Base-by-base conservation (phyloP, 2,113 vertebrate genomes). In the Psammodynastes pulverulentus region DNA sequence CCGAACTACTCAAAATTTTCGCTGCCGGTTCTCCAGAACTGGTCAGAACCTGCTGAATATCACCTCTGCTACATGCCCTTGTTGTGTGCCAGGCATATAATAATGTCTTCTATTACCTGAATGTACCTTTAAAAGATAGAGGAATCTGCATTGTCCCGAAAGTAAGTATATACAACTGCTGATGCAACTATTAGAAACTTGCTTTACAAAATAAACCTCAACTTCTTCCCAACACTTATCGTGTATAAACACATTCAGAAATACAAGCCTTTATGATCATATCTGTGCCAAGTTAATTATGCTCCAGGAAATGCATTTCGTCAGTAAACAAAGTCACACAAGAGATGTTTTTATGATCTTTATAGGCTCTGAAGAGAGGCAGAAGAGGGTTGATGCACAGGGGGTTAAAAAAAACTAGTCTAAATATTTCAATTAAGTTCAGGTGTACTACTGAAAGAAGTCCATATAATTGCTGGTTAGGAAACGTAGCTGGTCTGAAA, bases 251-350 rank as follows among this genome's bases (percentile, higher is more conserved):
- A 84, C 86, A 87, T 48, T 92, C 21, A 39, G 79, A 1, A 88
- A 1, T 90, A 94, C 93, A 95, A 93, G 86, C 87, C 87, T 95
- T 94, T 95, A 12, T 91, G 92, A 94, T 91, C 87, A 90, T 72
- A 94, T 95, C 89, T 26, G 89, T 52, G 86, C 86, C 92, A 92
- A 95, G 91, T 34, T 93, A 87, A 94, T 94, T 91, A 48, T 95
- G 94, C 95, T 96, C 96, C 89, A 95, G 52, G 67, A 96, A 95
- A 92, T 88, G 79, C 93, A 46, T 91, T 87, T 93, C 53, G 89
- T 88, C 90, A 96, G 90, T 49, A 23, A 79, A 39, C 72, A 39
- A 39, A 79, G 34, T 9, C 34, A 79, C 34, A 43, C 34, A 79
- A 43, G 34, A 79, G 17, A 21, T 21, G 34, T 43, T 79, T 79